Conservation (phyloP, 2,888 invertebrate genomes). For the Pyrgus malvae region DNA sequence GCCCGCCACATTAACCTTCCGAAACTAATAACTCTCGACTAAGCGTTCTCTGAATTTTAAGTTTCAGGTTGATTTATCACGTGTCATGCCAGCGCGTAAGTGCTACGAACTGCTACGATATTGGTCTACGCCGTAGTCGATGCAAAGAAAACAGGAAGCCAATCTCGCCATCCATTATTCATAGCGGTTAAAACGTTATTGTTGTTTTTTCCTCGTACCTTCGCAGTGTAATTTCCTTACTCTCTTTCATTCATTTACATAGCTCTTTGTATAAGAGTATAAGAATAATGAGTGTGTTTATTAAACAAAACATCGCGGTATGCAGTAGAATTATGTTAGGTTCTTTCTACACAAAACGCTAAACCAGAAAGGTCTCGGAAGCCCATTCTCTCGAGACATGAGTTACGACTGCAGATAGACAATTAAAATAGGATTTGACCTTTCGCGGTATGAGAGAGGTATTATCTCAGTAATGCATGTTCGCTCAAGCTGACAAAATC, state of each 20-base stretch:
- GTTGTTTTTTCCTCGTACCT: constrained; percentile 21
- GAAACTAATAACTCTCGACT: not conserved
- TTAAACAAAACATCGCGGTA: not conserved
- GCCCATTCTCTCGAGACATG: constrained; percentile 19
- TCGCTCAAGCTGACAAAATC: constrained; percentile 15
- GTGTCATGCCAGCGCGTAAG: constrained; percentile 19
- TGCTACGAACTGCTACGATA: constrained; percentile 23
- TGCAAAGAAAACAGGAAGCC: constrained; percentile 24
- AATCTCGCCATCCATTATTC: constrained; percentile 24
- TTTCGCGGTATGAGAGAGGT: constrained; percentile 14
- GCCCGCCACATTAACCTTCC: constrained; percentile 14
- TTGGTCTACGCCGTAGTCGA: constrained; percentile 21
- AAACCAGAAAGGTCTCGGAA: constrained; percentile 7
- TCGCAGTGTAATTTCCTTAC: constrained; percentile 10
- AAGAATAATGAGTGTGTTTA: constrained; percentile 1
- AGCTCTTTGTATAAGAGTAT: constrained; percentile 15
- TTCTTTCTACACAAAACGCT: too few relatives aligned
- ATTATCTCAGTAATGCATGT: constrained; percentile 23
- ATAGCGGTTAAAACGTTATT: constrained; percentile 14
- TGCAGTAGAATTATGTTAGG: not conserved
- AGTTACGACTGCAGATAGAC: constrained; percentile 24
- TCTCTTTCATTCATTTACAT: constrained; percentile 16
- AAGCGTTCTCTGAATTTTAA: constrained; percentile 1
- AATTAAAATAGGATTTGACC: constrained; percentile 24
- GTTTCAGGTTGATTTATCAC: constrained; percentile 18